Evolutionary conservation across 2,797 vertebrate species (phyloP).

Genomic region (Rhyacichthys aspro): DNA sequence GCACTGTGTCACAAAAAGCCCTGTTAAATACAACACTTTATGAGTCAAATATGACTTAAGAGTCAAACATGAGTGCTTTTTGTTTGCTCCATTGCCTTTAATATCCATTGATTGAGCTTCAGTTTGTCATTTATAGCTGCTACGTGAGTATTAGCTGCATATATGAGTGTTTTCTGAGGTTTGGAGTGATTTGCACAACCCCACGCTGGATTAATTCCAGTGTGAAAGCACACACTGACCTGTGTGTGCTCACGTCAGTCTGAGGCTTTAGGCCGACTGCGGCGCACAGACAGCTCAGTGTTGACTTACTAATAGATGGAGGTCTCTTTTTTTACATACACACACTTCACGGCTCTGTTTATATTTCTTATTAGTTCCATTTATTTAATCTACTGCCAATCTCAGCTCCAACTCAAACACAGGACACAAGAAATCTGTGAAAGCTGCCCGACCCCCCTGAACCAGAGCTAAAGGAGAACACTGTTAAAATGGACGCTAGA

Average conservation of each 20-base stretch:
- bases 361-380: conserved; percentile 60
- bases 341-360: conserved; percentile 47
- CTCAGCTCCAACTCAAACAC: conserved; percentile 58
- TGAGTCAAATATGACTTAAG: too few species aligned
- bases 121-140: conserved; percentile 15
- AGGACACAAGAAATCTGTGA: conserved; percentile 39
- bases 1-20: too few species aligned
- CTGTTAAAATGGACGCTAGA: not conserved
- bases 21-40: too few species aligned
- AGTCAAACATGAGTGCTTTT: too few species aligned
- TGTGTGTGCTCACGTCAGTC: conserved; percentile 65
- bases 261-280: conserved; percentile 64
- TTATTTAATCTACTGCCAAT: conserved; percentile 66
- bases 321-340: conserved; percentile 21
- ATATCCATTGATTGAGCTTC: too few species aligned
- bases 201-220: conserved; percentile 69
- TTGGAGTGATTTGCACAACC: conserved; percentile 71
- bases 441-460: conserved; percentile 22
- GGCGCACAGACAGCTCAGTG: conserved; percentile 59
- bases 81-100: too few species aligned
- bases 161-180: conserved; percentile 61
- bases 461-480: conserved; percentile 1
- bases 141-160: conserved; percentile 36
- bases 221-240: conserved; percentile 71
- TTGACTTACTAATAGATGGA: conserved; percentile 60